A percentile compares a stretch with the other conserved stretches of the same genome.
phyloP scores from a whole-genome alignment of 2,797 vertebrate genomes.

The Anolis apletophallus region DNA sequence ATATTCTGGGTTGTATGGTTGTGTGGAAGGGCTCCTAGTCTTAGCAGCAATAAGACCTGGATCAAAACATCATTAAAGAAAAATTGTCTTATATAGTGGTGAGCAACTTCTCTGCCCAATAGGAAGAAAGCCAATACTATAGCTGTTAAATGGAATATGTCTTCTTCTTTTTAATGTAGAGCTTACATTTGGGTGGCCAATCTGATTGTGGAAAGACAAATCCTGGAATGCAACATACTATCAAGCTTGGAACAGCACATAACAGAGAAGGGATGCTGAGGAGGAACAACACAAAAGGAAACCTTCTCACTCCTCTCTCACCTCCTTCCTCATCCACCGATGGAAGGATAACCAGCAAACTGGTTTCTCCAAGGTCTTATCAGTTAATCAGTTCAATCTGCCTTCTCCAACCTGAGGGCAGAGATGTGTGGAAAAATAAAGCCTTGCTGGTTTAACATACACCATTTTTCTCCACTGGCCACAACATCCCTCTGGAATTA shows the following conservation, averaged over 20 bases:
- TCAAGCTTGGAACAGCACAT: not conserved
- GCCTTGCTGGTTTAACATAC: not conserved
- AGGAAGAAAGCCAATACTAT: not conserved
- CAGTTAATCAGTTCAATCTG: slow-evolving; percentile 13
- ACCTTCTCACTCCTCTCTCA: not conserved
- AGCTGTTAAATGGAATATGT: not conserved
- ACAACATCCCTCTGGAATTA: not conserved
- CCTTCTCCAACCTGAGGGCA: slow-evolving; percentile 6
- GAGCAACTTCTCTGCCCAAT: not conserved
- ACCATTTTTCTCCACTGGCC: not conserved
- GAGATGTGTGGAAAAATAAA: not conserved
- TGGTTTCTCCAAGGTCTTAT: slow-evolving; percentile 21
- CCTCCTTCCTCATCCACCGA: not conserved
- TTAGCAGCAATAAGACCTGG: not conserved
- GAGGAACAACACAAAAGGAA: not conserved
- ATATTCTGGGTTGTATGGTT: too few relatives aligned
- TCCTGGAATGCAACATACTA: not conserved
- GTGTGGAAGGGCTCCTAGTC: not conserved
- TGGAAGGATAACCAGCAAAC: slow-evolving; percentile 25
- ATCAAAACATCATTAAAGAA: not conserved
- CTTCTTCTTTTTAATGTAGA: too few relatives aligned
- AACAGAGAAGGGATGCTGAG: not conserved
- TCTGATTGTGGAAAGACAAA: not conserved
- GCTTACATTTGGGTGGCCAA: not conserved
- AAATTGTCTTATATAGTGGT: not conserved